Base-by-base conservation (phyloP, 2,113 vertebrate species). In the Tylochromis polylepis region DNA sequence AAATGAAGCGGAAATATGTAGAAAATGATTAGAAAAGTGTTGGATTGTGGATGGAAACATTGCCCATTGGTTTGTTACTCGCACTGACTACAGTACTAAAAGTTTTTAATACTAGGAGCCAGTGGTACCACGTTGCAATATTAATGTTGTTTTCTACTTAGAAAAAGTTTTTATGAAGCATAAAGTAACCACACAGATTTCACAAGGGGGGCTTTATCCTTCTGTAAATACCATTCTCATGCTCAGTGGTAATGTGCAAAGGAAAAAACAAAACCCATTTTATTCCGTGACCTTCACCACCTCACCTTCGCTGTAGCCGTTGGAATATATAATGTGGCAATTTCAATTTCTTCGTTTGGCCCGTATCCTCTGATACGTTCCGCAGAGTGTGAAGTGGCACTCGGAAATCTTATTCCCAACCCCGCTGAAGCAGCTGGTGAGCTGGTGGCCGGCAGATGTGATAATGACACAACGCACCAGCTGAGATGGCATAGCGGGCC, bases 381-480 rank as follows among this genome's bases (percentile, higher is more conserved):
- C 56, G 88, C 92, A 83, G 92, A 95, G 88, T 79, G 88, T 86
- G 90, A 91, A 85, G 84, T 88, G 20, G 87, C 46, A 55, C 84
- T 86, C 57, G 70, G 87, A 94, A 96, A 95, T 95, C 93, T 91
- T 91, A 91, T 95, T 95, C 88, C 85, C 84, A 79, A 62, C 87
- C 34, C 41, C 4, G 34, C 90, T 8, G 85, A 82, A 91, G 93
- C 95, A 96, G 96, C 95, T 95, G 93, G 95, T 81, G 81, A 91
- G 92, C 91, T 27, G 89, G 91, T 90, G 87, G 91, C 87, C 85
- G 14, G 87, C 88, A 92, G 94, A 95, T 92, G 93, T 94, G 94
- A 93, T 94, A 94, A 96, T 95, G 93, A 94, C 92, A 91, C 84
- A 79, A 88, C 43, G 62, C 85, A 85, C 60, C 84, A 90, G 93